These are phyloP conservation scores for Planococcus citri DNA, from an alignment of 1,140 invertebrate species.

Conservation along the genomic window DNA sequence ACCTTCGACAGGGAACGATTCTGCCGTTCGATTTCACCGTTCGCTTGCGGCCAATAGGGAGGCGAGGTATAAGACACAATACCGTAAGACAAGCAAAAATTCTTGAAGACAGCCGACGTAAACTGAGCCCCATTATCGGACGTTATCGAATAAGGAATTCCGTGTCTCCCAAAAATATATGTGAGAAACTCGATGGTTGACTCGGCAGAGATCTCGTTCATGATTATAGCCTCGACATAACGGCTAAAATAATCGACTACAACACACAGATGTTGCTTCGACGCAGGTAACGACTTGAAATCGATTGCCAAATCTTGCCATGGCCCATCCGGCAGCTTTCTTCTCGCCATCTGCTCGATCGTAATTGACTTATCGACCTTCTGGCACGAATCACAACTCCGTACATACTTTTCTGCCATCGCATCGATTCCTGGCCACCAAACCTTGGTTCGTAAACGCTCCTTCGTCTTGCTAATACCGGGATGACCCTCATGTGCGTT, in stretches of 20 bases:
- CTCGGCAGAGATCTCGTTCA: background rate
- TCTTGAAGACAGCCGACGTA: no score
- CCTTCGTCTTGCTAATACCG: no score
- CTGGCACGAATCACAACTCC: constrained; percentile 26
- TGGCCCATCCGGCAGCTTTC: no score
- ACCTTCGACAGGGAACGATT: constrained; percentile 31
- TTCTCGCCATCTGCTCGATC: constrained; percentile 24
- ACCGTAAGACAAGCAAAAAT: constrained; percentile 27
- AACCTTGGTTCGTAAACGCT: no score
- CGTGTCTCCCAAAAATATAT: background rate
- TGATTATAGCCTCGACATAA: no score
- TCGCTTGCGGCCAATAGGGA: constrained; percentile 32
- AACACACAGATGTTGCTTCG: no score
- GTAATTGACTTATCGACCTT: background rate
- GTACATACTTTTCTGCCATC: no score
- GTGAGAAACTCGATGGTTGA: background rate
- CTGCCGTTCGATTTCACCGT: constrained; percentile 33
- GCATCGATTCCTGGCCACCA: no score
- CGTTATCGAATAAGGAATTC: background rate
- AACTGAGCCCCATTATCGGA: background rate
- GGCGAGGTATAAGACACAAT: constrained; percentile 29
- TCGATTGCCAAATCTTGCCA: no score
- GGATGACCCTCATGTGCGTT: constrained; percentile 32
- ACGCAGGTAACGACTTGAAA: no score
- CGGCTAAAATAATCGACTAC: no score